Base-by-base conservation (phyloP, 1,140 invertebrate species). In the Drosophila virilis region DNA sequence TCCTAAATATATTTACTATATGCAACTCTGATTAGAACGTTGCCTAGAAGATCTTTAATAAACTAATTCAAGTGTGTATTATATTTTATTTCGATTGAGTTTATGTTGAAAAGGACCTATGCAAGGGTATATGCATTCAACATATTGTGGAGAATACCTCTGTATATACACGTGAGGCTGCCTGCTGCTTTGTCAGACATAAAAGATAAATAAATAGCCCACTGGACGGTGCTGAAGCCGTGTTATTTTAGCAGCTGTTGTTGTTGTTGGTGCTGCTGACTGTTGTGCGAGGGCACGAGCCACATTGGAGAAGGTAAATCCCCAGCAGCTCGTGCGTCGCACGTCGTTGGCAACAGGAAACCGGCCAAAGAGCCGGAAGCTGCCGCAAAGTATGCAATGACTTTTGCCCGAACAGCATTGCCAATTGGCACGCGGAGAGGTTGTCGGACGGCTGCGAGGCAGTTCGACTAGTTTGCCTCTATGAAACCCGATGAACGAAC, bases 321-420 rank as follows among this genome's bases (percentile, higher is more conserved):
- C 55, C 32, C 40, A 35, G 61, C 58, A 78, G 75, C 71, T 78
- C 74, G 55, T 61, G 72, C 66, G 17, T 45, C 76, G 71, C 76
- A 28, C 22, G 22, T 28, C 57, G 78, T 51, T 60, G 48, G 33
- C 38, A 60, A 51, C 83, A 59, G 82, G 82, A 86, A 77, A 59
- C 60, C 33, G 45, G 10, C 66, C 64, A 89, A 83, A 88, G 83
- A 83, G 83, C 84, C 83, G 83, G 83, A 89, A 74, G 83, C 72
- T 74, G 84, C 84, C 73, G 68, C 69, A 83, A 88, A 88, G 83
- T 88, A 84, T 88, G 83, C 84, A 88, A 88, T 69, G 74, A 73
- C 69, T 79, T 78, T 68, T 38, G 45, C 33, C 22, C 38, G 37
- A 57, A 57, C 43, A 68, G 61, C 66, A 69, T 62, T 74, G 58